A percentile compares a stretch with the other conserved stretches of the same genome.
Evolutionary conservation across 2,797 vertebrate species (phyloP).

Genomic region (Pseudomugil tenellus): DNA sequence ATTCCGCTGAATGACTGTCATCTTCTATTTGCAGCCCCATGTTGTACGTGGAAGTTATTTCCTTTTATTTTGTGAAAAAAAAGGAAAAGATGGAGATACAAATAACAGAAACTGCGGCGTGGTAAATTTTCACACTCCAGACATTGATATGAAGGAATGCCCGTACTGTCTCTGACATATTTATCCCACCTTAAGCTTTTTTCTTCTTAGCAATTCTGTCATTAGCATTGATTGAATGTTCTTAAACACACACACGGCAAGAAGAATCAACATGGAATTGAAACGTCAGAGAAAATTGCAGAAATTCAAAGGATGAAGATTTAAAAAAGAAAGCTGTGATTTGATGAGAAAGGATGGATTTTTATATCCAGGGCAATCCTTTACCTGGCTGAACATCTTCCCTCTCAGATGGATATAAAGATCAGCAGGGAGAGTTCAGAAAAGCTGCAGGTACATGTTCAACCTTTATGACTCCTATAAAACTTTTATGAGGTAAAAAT

Average conservation of each 20-base stretch:
- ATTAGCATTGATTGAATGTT: not conserved
- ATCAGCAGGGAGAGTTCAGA: slow-evolving; percentile 54
- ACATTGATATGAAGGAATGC: slow-evolving; percentile 37
- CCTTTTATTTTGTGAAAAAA: slow-evolving; percentile 55
- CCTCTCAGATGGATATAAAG: slow-evolving; percentile 42
- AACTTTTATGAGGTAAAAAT: slow-evolving; percentile 70
- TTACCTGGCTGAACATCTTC: slow-evolving; percentile 34
- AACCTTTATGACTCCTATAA: slow-evolving; percentile 68
- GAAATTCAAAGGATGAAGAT: slow-evolving; percentile 7
- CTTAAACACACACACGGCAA: slow-evolving; percentile 3
- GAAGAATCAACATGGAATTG: not conserved
- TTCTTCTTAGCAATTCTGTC: not conserved
- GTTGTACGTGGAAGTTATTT: slow-evolving; percentile 69
- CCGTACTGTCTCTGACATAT: slow-evolving; percentile 17
- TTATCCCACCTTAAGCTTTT: slow-evolving; percentile 29
- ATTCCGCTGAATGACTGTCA: slow-evolving; percentile 74
- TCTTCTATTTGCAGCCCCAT: slow-evolving; percentile 69
- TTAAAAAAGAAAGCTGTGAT: not conserved
- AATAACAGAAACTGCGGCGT: slow-evolving; percentile 47
- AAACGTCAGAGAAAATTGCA: slow-evolving; percentile 6
- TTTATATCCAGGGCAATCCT: slow-evolving; percentile 36
- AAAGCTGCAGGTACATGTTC: slow-evolving; percentile 46
- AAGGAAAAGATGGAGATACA: slow-evolving; percentile 49
- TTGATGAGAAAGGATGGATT: not conserved
- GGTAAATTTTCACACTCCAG: slow-evolving; percentile 33